Base-by-base conservation (phyloP, 2,888 invertebrate species). In the Acronicta leporina region DNA sequence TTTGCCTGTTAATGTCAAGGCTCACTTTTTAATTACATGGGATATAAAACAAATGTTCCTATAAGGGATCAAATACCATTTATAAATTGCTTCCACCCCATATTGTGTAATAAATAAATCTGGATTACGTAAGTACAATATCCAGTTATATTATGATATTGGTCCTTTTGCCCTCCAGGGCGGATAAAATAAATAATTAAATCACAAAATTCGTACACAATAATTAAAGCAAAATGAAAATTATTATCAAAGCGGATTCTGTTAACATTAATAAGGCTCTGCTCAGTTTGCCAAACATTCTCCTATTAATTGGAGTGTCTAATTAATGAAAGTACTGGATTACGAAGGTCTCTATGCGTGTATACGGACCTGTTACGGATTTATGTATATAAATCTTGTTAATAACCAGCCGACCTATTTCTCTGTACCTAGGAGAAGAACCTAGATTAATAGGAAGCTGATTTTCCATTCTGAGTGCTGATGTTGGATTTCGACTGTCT, bases 231-330 rank as follows among this genome's bases (percentile, higher is more conserved):
- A 49, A 35, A 51, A 53, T 40, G 72, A 53, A 66, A 66, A 72
- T 35, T 50, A 72, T 59, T 38, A 67, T 73, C 50, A 68, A 73
- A 68, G 54, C 25, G 33, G 35, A 54, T 60, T 57, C 40, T 43
- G 44, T 44, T 52, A 49, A 53, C 72, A 48, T 46, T 57, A 57
- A 67, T 71, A 57, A 46, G 51, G n/a, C 20, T 27, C 43, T 68
- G 54, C 56, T 59, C 33, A 61, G 54, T 70, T 77, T 38, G 59
- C 38, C 42, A 46, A 54, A 55, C 55, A 66, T 68, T 77, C 57
- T 68, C 55, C 33, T 63, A 65, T 68, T 77, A 72, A 75, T 77
- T 77, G 59, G 65, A 51, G 40, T 25, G 42, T 44, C 51, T 77
- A 66, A 77, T 77, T 68, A 74, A 63, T 49, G 46, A 45, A 68